Conservation (phyloP, 2,797 vertebrate genomes). For the Lagorchestes hirsutus region DNA sequence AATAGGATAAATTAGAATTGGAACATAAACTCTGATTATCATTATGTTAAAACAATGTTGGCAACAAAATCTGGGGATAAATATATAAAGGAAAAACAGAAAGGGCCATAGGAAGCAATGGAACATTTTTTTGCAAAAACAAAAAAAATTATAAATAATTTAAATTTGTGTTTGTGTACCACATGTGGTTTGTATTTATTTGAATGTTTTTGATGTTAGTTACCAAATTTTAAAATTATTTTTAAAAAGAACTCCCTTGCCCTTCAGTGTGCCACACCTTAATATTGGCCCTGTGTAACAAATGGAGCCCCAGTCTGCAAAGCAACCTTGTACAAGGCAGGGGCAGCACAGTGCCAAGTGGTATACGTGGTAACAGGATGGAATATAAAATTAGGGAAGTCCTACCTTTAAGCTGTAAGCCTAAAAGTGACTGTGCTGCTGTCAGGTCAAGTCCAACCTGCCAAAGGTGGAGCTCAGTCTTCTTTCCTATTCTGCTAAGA, state of each 20-base stretch:
- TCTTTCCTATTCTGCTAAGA: background rate
- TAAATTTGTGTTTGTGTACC: background rate
- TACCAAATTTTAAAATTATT: background rate
- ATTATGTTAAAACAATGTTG: too few species aligned
- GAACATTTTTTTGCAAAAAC: background rate
- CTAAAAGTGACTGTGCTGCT: background rate
- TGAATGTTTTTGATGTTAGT: background rate
- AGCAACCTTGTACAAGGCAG: background rate
- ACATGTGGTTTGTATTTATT: background rate
- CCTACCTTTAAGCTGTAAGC: background rate
- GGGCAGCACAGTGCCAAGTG: background rate
- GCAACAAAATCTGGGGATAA: background rate
- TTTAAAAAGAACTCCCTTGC: background rate
- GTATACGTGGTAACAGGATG: background rate
- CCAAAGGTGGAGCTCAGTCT: background rate
- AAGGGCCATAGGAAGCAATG: background rate
- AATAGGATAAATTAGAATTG: background rate
- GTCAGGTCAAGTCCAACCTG: background rate
- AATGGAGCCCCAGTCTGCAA: background rate
- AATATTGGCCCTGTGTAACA: background rate
- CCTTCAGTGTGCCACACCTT: background rate
- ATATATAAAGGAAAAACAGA: background rate
- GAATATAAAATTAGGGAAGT: background rate
- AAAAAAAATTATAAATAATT: background rate
- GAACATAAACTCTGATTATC: background rate